These are phyloP conservation scores for Fragariocoptes setiger DNA, from an alignment of 1,140 invertebrate species.

Conservation along the genomic window DNA sequence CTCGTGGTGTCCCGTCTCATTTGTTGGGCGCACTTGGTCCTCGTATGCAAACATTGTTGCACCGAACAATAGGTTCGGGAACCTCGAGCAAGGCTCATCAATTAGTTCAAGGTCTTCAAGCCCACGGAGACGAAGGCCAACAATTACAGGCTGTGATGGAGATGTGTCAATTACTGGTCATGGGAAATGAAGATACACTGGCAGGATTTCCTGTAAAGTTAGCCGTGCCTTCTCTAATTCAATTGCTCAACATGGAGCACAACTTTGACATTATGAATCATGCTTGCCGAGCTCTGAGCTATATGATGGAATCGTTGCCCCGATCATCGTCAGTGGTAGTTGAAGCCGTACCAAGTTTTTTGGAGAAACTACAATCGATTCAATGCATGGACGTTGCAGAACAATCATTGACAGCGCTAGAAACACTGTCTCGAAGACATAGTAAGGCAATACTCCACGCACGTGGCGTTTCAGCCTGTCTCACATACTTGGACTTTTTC, in stretches of 20 bases:
- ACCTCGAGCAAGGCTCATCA: conserved; percentile 59
- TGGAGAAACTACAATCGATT: conserved; percentile 81
- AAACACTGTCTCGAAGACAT: conserved; percentile 80
- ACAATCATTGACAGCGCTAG: conserved; percentile 72
- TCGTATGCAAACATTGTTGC: conserved; percentile 81
- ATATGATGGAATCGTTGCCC: conserved; percentile 95
- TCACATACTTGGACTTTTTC: conserved; percentile 89
- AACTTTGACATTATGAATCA: conserved; percentile 99
- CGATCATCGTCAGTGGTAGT: conserved; percentile 79
- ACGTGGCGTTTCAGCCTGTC: conserved; percentile 62
- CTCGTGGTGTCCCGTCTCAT: conserved; percentile 68
- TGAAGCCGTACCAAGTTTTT: conserved; percentile 75
- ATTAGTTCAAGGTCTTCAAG: conserved; percentile 62
- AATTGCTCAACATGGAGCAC: conserved; percentile 57
- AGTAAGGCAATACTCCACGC: conserved; percentile 83
- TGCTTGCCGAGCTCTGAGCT: conserved; percentile 81
- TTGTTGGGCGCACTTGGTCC: conserved; percentile 75
- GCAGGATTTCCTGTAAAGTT: conserved; percentile 91
- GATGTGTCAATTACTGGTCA: conserved; percentile 92
- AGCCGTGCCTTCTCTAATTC: conserved; percentile 73
- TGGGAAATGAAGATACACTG: conserved; percentile 96
- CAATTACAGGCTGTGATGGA: conserved; percentile 88
- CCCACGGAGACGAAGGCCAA: conserved; percentile 72
- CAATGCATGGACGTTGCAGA: conserved; percentile 98
- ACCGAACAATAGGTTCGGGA: conserved; percentile 48